Base-by-base conservation (phyloP, 2,113 vertebrate species). In the Mirza zaza region DNA sequence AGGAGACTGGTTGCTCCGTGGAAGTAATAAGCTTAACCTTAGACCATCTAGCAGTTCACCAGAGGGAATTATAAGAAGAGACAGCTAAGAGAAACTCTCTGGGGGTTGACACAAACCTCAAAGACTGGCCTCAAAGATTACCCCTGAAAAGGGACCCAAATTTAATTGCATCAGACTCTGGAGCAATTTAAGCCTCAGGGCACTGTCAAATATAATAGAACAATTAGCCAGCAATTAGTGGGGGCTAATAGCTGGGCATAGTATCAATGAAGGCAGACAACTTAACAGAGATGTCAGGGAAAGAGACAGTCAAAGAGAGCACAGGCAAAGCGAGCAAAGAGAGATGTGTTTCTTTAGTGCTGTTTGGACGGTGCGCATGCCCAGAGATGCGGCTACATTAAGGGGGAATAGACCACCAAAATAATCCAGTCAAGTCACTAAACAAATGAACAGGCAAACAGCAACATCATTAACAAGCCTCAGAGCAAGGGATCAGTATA, bases 221-320 rank as follows among this genome's bases (percentile, higher is more conserved):
- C 57, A 96, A 96, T 96, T 82, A 97, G 52, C 34, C 18, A 82
- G 55, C 73, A 94, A 95, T 96, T 96, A 96, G 80, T 65, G 50
- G 80, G 75, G 75, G 59, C 85, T 90, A 77, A 86, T 92, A 87
- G 52, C 83, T 57, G 45, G 89, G 32, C 42, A 48, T 90, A 45
- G 61, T 87, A 68, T 42, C 61, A 52, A n/a, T 87, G 90, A 86
- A 96, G 67, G 32, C 32, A 71, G 85, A 82, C 20, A 81, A 77
- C 59, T 63, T 89, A 14, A 70, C 68, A 71, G 48, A 79, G 76
- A 83, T 75, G 92, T 63, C 59, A 84, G 45, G 9, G 23, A 65
- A 76, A 89, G 76, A 83, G 65, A 85, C 18, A 39, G 48, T 70
- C 48, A 68, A 73, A 87, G 50, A 61, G 36, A 92, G 52, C 29